Conservation (phyloP, 2,888 invertebrate genomes). For the Cryptophagus acutangulus region DNA sequence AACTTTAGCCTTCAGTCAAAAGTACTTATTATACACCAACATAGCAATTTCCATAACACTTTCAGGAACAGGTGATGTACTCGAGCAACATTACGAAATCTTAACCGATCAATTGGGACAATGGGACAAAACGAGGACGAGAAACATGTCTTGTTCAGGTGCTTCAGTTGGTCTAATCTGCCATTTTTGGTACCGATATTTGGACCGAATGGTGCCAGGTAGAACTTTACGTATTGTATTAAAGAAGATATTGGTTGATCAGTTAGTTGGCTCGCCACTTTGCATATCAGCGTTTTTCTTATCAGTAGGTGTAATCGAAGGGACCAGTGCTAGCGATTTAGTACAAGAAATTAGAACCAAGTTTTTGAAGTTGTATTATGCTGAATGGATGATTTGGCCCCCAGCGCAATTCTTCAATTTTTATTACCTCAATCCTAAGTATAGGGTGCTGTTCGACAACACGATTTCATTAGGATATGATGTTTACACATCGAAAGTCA, state of each 20-base stretch:
- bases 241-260: conserved; percentile 79
- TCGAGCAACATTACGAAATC: conserved; percentile 78
- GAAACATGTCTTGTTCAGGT: conserved; percentile 75
- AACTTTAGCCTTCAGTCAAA: conserved; percentile 54
- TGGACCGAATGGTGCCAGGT: conserved; percentile 71
- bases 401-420: conserved; percentile 92
- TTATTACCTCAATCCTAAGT: conserved; percentile 75
- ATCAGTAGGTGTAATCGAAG: conserved; percentile 69
- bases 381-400: conserved; percentile 92
- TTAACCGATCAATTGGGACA: conserved; percentile 52
- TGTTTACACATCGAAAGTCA: conserved; percentile 76
- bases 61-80: conserved; percentile 71
- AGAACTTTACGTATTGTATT: conserved; percentile 59
- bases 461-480: conserved; percentile 81
- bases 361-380: conserved; percentile 71
- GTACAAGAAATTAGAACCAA: conserved; percentile 66
- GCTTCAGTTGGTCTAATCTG: conserved; percentile 71
- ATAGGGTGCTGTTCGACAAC: conserved; percentile 83
- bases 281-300: conserved; percentile 73
- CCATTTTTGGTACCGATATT: conserved; percentile 79
- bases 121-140: conserved; percentile 60
- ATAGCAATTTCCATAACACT: conserved; percentile 68
- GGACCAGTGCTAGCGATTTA: conserved; percentile 56
- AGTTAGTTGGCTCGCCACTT: conserved; percentile 77
- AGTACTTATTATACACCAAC: conserved; percentile 74